A percentile compares a stretch with the other conserved stretches of the same genome.
These are phyloP conservation scores for Tupiocoris notatus DNA, from an alignment of 2,888 invertebrate species.

Conservation along the genomic window DNA sequence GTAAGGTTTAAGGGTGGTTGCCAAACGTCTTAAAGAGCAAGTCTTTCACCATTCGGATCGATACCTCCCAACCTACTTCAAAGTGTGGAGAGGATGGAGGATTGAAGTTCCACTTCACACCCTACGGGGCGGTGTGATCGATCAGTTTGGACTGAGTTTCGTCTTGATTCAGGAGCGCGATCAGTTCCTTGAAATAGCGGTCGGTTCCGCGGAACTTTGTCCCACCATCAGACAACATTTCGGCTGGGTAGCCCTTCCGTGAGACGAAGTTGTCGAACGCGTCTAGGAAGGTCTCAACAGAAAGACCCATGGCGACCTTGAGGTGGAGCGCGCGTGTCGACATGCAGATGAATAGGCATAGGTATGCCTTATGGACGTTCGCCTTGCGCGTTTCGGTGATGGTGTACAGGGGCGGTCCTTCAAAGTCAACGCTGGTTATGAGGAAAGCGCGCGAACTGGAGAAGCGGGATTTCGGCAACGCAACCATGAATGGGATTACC, in stretches of 20 bases:
- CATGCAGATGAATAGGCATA: constrained; percentile 51
- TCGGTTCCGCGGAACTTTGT: constrained; percentile 52
- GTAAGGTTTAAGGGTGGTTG: constrained; percentile 47
- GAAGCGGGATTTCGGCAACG: constrained; percentile 37
- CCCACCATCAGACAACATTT: constrained; percentile 52
- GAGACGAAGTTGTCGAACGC: constrained; percentile 51
- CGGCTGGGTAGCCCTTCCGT: constrained; percentile 49
- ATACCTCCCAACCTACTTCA: constrained; percentile 52
- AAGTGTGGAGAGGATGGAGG: constrained; percentile 50
- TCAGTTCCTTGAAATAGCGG: constrained; percentile 28
- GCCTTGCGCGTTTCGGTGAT: constrained; percentile 44
- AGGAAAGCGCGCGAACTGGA: constrained; percentile 11
- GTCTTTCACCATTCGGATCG: constrained; percentile 51
- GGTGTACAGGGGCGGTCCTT: constrained; percentile 48
- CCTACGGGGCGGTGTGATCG: not conserved
- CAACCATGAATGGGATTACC: constrained; percentile 24
- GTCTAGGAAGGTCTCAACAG: constrained; percentile 51
- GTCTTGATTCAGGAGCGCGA: too few relatives aligned
- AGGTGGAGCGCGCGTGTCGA: constrained; percentile 51
- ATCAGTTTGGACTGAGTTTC: constrained; percentile 51
- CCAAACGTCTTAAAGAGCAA: constrained; percentile 49
- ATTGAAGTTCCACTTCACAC: constrained; percentile 18
- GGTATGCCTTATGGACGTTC: too few relatives aligned
- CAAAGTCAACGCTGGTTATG: constrained; percentile 52
- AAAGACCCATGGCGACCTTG: too few relatives aligned